Evolutionary conservation across 2,888 invertebrate genomes (phyloP).

Genomic region (Dicranocentrus wangi): DNA sequence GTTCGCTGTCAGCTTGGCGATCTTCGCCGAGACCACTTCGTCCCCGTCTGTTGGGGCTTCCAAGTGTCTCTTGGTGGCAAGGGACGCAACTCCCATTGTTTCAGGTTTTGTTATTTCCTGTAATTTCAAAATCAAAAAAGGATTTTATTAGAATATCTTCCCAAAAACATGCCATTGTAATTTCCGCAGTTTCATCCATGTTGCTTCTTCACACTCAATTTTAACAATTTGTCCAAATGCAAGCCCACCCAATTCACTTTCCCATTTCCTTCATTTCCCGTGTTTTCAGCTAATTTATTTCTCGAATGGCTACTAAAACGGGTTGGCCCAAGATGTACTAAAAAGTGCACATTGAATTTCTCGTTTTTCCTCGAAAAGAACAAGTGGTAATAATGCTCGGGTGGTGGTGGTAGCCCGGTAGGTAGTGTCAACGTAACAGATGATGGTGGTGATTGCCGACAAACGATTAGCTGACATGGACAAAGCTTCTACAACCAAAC

Average conservation of each 20-base stretch:
- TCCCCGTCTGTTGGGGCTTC: constrained; percentile 68
- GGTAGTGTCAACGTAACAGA: constrained; percentile 21
- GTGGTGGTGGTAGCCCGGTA: not conserved
- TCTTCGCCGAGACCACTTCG: constrained; percentile 67
- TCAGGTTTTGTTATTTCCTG: constrained; percentile 56
- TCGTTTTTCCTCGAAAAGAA: too few species aligned
- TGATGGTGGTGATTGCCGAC: constrained; percentile 33
- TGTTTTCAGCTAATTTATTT: too few species aligned
- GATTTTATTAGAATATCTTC: not conserved
- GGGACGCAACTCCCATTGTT: constrained; percentile 72
- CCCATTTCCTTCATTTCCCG: too few species aligned
- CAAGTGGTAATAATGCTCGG: too few species aligned
- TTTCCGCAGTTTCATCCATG: constrained; percentile 19
- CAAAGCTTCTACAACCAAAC: constrained; percentile 10
- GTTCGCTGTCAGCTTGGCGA: constrained; percentile 58
- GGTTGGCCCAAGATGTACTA: too few species aligned
- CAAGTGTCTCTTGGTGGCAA: constrained; percentile 71
- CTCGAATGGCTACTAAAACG: too few species aligned
- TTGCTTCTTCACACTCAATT: constrained; percentile 8
- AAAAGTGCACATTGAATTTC: too few species aligned
- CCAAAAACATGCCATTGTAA: not conserved
- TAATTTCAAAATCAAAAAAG: constrained; percentile 37
- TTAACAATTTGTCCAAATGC: too few species aligned
- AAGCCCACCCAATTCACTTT: too few species aligned
- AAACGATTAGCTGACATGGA: constrained; percentile 37